Evolutionary conservation across 35 echinoderm and acorn worm genomes (phyloP).

Genomic region (Eucidaris tribuloides): DNA sequence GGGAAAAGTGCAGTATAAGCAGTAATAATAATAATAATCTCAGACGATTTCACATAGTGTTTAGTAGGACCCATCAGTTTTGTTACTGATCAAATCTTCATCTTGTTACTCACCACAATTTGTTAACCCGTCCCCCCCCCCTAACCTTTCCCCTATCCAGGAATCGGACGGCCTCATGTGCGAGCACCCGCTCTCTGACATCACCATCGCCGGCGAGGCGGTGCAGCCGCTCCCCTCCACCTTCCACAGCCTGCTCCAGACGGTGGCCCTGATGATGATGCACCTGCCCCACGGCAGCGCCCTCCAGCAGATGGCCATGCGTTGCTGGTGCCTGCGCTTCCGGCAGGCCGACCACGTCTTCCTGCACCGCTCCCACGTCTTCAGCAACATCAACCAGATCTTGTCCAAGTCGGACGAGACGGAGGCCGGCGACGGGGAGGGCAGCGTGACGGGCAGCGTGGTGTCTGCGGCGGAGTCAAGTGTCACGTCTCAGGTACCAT

Average conservation of each 20-base stretch:
- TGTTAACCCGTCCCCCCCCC: too few species aligned
- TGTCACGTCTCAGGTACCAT: conserved; percentile 6
- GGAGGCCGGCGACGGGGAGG: conserved; percentile 68
- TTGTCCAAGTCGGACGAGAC: conserved; percentile 82
- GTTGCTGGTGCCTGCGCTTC: conserved; percentile 94
- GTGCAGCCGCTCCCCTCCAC: conserved; percentile 70
- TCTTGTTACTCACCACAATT: too few species aligned
- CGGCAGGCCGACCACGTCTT: conserved; percentile 86
- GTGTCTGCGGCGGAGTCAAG: conserved; percentile 26
- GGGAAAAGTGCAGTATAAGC: too few species aligned
- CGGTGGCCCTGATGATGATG: conserved; percentile 91
- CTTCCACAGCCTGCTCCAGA: conserved; percentile 91
- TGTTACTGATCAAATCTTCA: too few species aligned
- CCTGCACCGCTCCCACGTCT: conserved; percentile 93
- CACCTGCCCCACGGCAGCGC: conserved; percentile 86
- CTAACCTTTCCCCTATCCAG: conserved; percentile 23
- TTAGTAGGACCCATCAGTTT: too few species aligned
- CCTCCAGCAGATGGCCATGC: conserved; percentile 90
- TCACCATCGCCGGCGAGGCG: conserved; percentile 83
- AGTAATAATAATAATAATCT: too few species aligned
- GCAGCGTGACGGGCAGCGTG: conserved; percentile 33
- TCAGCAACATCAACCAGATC: conserved; percentile 98
- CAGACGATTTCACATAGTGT: too few species aligned
- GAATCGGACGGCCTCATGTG: conserved; percentile 86
- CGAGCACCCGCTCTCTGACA: conserved; percentile 91